Base-by-base conservation (phyloP, 2,888 invertebrate species). In the Parelbella ahira region DNA sequence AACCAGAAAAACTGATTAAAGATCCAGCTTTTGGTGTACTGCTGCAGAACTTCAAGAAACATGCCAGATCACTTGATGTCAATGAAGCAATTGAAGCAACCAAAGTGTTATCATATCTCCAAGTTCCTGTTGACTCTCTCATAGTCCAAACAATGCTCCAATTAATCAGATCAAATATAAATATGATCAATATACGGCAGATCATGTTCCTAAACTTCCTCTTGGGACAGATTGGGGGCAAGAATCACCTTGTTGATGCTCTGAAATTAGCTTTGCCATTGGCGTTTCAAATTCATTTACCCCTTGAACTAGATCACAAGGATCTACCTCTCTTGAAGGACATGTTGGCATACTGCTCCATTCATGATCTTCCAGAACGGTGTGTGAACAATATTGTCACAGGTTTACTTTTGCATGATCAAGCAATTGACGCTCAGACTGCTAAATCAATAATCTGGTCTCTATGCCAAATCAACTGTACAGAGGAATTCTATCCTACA, bases 71-170 rank as follows among this genome's bases (percentile, higher is more conserved):
- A 1, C 67, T 91, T 1, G 88, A 90, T 8, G 61, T 79, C 0
- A 73, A 82, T 42, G 91, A 92, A 37, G 72, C 88, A 0, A 80
- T 93, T 1, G 89, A 90, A 47, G 88, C 90, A 0, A 66, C 90
- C 3, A 92, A 91, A 73, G 72, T 89, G 0, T 67, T 93, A 0
- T 77, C 82, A 0, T 90, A 77, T 58, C 73, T 93, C 2, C 82
- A 89, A 4, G 89, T 92, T 0, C 88, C 91, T 0, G 71, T 83
- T 0, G 80, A 90, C 20, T 90, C 90, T 27, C 66, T 89, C 1
- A 88, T 93, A 13, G 74, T 90, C 8, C 91, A 92, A 66, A 88
- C 89, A 0, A 67, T 93, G 45, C 75, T 94, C 5, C 91, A 93
- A 58, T 70, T 92, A 21, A 66, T 93, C 7, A 71, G 91, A 27